Evolutionary conservation across 2,113 vertebrate genomes (phyloP).

Genomic region (Dryoscopus gambensis): DNA sequence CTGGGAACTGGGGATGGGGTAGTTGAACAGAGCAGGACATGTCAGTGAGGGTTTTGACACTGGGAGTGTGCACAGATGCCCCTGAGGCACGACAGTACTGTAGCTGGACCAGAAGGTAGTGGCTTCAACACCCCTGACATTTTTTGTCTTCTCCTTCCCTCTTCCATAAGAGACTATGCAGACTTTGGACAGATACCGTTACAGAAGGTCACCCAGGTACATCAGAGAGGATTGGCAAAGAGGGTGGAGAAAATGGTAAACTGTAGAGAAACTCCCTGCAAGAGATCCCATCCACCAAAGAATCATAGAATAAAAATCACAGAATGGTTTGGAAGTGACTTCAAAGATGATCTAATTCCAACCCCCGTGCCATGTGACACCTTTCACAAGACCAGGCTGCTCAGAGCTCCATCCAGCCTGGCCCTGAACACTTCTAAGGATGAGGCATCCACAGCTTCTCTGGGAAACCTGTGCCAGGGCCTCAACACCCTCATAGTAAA

Average conservation of each 20-base stretch:
- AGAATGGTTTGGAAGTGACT: background rate
- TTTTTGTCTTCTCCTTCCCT: background rate
- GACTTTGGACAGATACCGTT: background rate
- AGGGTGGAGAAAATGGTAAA: background rate
- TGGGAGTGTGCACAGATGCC: background rate
- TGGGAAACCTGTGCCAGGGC: background rate
- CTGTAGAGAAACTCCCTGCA: background rate
- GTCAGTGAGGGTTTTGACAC: background rate
- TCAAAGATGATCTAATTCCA: background rate
- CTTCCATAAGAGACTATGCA: background rate
- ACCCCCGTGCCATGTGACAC: background rate
- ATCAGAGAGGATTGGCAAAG: background rate
- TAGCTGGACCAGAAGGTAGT: background rate
- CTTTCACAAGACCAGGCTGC: background rate
- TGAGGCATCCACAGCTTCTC: background rate
- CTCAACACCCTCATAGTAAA: background rate
- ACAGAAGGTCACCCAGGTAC: background rate
- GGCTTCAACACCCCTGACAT: background rate
- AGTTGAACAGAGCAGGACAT: background rate
- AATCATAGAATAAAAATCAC: background rate
- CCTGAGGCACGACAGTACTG: background rate
- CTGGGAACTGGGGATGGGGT: fast-evolving
- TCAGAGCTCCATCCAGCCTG: background rate
- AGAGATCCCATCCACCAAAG: background rate
- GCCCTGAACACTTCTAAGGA: background rate